Percentiles rank a stretch among this genome's conserved stretches.
Conservation (phyloP, 2,888 invertebrate species). For the Coelinius sp. region DNA sequence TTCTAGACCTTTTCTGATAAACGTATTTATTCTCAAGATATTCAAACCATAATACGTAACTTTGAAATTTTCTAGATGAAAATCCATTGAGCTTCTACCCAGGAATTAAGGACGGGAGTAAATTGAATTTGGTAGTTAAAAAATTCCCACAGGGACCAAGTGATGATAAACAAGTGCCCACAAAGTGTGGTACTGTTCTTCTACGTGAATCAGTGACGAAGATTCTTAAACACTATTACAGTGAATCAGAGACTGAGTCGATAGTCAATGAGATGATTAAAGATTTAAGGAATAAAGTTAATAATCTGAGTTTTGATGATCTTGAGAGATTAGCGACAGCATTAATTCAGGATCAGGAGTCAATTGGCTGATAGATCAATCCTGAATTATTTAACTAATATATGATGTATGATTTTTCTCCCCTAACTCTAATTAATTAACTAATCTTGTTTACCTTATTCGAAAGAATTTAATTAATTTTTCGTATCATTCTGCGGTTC, state of each 20-base stretch:
- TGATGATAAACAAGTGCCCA: constrained; percentile 49
- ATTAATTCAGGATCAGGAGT: constrained; percentile 81
- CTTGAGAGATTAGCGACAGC: constrained; percentile 75
- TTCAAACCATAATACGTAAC: neutral
- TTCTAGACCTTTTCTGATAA: neutral
- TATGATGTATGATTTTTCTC: constrained; percentile 15
- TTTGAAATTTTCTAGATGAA: constrained; percentile 73
- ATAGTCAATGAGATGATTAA: constrained; percentile 76
- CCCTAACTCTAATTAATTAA: neutral
- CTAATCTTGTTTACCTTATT: neutral
- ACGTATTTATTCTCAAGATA: neutral
- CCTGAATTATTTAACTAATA: neutral
- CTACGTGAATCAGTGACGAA: constrained; percentile 75
- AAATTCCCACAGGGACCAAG: constrained; percentile 68
- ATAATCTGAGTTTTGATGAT: constrained; percentile 75
- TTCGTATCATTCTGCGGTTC: constrained; percentile 35
- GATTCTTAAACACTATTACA: constrained; percentile 76
- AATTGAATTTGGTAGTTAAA: constrained; percentile 80
- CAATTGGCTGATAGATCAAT: constrained; percentile 67
- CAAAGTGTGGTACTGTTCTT: constrained; percentile 66
- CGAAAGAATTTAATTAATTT: constrained; percentile 32
- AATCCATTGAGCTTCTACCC: constrained; percentile 80
- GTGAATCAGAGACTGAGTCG: constrained; percentile 77
- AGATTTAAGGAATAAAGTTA: constrained; percentile 73
- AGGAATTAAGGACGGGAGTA: constrained; percentile 82